A percentile compares a stretch with the other conserved stretches of the same genome.
phyloP scores from a whole-genome alignment of 2,888 invertebrate genomes.

The Acholoe squamosa region DNA sequence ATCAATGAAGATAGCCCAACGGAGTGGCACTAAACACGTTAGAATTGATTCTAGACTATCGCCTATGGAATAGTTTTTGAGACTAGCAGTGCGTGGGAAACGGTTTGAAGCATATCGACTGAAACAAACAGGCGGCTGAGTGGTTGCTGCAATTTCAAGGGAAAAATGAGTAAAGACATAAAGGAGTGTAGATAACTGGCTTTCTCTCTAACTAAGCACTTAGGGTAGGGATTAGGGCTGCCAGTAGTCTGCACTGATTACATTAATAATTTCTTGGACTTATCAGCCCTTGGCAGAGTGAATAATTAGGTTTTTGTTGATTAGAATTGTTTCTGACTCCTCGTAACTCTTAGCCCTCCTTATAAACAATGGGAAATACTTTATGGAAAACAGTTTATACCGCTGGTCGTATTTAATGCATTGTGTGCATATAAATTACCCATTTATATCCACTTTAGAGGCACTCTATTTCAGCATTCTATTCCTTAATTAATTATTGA shows the following conservation, averaged over 20 bases:
- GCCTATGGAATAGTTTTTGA: slow-evolving; percentile 26
- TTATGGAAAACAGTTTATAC: too few relatives aligned
- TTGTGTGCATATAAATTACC: too few relatives aligned
- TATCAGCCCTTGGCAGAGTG: neutral
- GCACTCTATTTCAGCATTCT: too few relatives aligned
- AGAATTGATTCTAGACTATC: slow-evolving; percentile 41
- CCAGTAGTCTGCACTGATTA: neutral
- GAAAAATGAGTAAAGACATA: neutral
- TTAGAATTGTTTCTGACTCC: too few relatives aligned
- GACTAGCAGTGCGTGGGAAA: neutral
- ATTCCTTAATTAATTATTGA: too few relatives aligned
- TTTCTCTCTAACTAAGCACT: slow-evolving; percentile 39
- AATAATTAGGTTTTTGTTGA: neutral
- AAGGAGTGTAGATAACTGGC: neutral
- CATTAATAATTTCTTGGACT: neutral
- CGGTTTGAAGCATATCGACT: neutral
- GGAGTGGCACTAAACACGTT: slow-evolving; percentile 17
- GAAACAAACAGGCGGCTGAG: neutral
- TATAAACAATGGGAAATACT: too few relatives aligned
- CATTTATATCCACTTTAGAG: too few relatives aligned
- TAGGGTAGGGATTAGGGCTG: neutral
- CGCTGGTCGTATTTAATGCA: too few relatives aligned
- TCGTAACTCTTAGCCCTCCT: too few relatives aligned
- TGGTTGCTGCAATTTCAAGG: too few relatives aligned
- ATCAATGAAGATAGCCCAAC: slow-evolving; percentile 1